Percentiles rank a stretch among this genome's conserved stretches.
These are phyloP conservation scores for Amphibalanus amphitrite DNA, from an alignment of 1,140 invertebrate species.

Conservation along the genomic window DNA sequence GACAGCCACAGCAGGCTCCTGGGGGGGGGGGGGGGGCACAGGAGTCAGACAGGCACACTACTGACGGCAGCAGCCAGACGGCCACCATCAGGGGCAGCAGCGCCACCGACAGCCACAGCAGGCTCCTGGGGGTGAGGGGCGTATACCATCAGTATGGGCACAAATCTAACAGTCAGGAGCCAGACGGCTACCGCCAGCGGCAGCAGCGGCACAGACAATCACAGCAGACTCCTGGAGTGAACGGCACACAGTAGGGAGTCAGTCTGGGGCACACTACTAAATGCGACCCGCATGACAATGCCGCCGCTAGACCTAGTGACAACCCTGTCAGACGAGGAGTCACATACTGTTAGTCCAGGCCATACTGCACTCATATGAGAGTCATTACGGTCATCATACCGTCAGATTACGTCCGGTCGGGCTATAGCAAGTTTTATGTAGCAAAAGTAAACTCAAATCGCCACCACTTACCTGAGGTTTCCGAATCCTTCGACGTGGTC, in stretches of 20 bases:
- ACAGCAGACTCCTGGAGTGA: neutral
- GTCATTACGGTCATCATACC: too few species aligned
- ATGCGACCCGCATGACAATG: too few species aligned
- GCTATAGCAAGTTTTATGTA: too few species aligned
- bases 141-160: constrained; percentile 12
- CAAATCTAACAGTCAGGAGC: too few species aligned
- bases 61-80: constrained; percentile 49
- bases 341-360: too few species aligned
- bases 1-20: neutral
- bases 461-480: constrained; percentile 41
- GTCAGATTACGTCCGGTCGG: too few species aligned
- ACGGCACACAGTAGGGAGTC: too few species aligned
- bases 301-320: too few species aligned
- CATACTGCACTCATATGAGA: too few species aligned
- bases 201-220: neutral
- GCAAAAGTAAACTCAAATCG: too few species aligned
- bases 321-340: too few species aligned
- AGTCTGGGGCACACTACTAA: neutral
- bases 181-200: neutral
- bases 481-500: constrained; percentile 79
- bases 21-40: neutral
- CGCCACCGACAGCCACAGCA: constrained; percentile 64
- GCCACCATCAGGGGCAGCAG: constrained; percentile 55
- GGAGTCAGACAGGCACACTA: neutral
- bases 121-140: constrained; percentile 40